Evolutionary conservation across 2,888 invertebrate genomes (phyloP), one percentile per base, ranked within the genome.

Genomic region (Myopa testacea): DNA sequence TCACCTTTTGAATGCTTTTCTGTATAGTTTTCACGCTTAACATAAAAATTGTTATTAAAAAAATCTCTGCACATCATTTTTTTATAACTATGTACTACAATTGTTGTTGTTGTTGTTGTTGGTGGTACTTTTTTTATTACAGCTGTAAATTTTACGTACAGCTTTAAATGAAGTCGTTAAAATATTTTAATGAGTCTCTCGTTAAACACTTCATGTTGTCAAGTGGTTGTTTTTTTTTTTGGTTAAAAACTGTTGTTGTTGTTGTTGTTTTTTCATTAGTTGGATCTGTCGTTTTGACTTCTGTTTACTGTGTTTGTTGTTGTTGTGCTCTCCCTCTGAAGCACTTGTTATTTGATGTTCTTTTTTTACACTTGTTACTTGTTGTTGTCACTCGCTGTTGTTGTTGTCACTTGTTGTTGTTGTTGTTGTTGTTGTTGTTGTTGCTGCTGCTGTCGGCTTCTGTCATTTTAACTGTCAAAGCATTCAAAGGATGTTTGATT

Each of bases 141-240:
- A 74, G 83, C 78, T 81, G 82, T 82, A 55, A 73, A 71, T 72
- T 68, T 73, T 84, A 83, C 85, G 86, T 82, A 84, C 84, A 83
- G 82, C 82, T 83, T 84, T 84, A 87, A 86, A 87, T 87, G 84
- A 87, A 87, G 87, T 87, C 87, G 87, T 87, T 87, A 86, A 86
- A 85, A 84, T 82, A 83, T 84, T 81, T 86, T 86, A 86, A 86
- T 86, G 86, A 86, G 86, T 84, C 84, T 81, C 85, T 86, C 82
- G 86, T 87, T 87, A 86, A 84, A 83, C 72, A 72, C 73, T 70
- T 74, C 78, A 81, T 83, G 84, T 81, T 85, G 85, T 84, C 86
- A 84, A 83, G 82, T 82, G 81, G 82, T 81, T 81, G n/a, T n/a
- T n/a, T n/a, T n/a, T n/a, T n/a, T n/a, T n/a, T n/a, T n/a, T n/a